Percentiles rank a stretch among this genome's conserved stretches.
phyloP scores from a whole-genome alignment of 2,888 invertebrate genomes.

The Campoletis raptor region DNA sequence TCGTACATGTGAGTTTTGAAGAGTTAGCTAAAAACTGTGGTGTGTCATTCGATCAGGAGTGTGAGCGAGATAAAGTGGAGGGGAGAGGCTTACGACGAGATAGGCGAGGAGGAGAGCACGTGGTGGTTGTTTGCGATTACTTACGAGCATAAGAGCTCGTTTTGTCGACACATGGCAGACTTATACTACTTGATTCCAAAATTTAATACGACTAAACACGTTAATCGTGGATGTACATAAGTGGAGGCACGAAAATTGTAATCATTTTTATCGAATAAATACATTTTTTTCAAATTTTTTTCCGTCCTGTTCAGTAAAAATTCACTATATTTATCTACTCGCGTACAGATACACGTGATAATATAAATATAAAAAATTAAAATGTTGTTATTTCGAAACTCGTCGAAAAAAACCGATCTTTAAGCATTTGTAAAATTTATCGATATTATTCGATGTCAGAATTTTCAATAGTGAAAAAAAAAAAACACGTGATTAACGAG shows the following conservation, averaged over 20 bases:
- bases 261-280: not conserved
- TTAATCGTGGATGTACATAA: not conserved
- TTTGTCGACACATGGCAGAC: conserved; percentile 55
- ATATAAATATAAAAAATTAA: not conserved
- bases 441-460: too few species aligned
- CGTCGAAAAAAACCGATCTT: not conserved
- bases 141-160: conserved; percentile 26
- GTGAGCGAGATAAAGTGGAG: conserved; percentile 1
- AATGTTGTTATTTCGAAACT: not conserved
- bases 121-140: conserved; percentile 36
- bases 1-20: not conserved
- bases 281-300: not conserved
- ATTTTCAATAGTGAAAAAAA: not conserved
- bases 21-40: not conserved
- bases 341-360: not conserved
- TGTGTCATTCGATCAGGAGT: conserved; percentile 9
- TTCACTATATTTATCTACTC: not conserved
- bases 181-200: conserved; percentile 60
- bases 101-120: conserved; percentile 57
- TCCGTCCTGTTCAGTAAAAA: not conserved
- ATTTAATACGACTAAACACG: not conserved
- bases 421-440: not conserved
- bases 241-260: not conserved
- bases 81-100: conserved; percentile 16
- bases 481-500: too few species aligned